Evolutionary conservation across 1,140 invertebrate species (phyloP), one percentile per base, ranked within the genome.

Genomic region (Acromyrmex heyeri): DNA sequence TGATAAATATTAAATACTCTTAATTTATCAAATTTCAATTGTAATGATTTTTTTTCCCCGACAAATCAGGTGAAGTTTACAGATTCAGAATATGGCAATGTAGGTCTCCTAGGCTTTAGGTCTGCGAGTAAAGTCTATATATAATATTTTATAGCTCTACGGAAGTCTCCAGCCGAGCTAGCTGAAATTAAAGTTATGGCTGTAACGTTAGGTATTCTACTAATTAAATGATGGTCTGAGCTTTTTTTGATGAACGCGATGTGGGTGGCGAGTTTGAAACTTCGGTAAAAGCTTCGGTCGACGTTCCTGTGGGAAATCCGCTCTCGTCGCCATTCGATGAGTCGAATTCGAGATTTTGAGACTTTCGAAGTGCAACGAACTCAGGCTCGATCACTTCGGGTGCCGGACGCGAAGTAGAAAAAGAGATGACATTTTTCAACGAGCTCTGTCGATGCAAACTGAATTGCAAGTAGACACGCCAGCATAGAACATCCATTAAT

Each of bases 381-480:
- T 67, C 77, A 14, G 7, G 8, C 61, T 18, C 76, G 44, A 67
- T 65, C 61, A 64, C 27, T 67, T 53, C 61, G 61, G 30, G 3
- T 30, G 77, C 16, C 48, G 64, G 21, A 38, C n/a, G 16, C 62
- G 12, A 79, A 34, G 76, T 34, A 69, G 44, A 79, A 69, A 81
- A 81, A 70, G 8, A 55, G 21, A 34, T 48, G 30, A 21, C 7
- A 70, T 73, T 90, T 82, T 69, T 77, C 76, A 62, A 76, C 77
- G 77, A 73, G 64, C 77, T 18, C 48, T 38, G n/a, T 79, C n/a
- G 77, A 79, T 69, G 55, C 67, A 72, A 62, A 86, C 88, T 76
- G 75, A 89, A 88, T 59, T 88, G 75, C 69, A 81, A 73, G 87
- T 55, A 86, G 85, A 67, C 88, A 88, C 82, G 87, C 82, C 44